Evolutionary conservation across 1,140 invertebrate species (phyloP), one percentile per base, ranked within the genome.

Genomic region (Drosophila nannoptera): DNA sequence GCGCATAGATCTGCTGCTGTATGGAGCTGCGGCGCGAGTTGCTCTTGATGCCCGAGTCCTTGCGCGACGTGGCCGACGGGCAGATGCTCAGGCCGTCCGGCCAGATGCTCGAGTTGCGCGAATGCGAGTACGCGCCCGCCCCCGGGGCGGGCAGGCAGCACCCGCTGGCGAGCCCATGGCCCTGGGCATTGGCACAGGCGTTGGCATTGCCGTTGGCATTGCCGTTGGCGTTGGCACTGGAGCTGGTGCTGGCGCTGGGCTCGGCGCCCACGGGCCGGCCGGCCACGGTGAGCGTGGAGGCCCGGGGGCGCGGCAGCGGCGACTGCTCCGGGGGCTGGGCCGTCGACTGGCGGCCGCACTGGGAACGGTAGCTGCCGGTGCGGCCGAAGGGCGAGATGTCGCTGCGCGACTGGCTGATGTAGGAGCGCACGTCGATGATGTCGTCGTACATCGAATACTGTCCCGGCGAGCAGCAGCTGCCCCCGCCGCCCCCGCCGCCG

Each of bases 1-100:
- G 58, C 0, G 80, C 77, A 66, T 81, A 88, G 88, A 95, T 94
- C 92, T 96, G 95, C 73, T 94, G 94, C 76, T 96, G 95, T 83
- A 96, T 95, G 82, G 95, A 96, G 71, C 95, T 96, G 61, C 95
- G 90, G 1, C 95, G 91, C 73, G 95, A 96, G 46, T 94, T 96
- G 84, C 95, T 96, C 66, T 94, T 92, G 62, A 96, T 96, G 4
- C 95, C 95, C 0, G 95, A 96, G 90, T 97, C 95, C 90, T 97
- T 97, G 61, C 95, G 92, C 73, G 95, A 96, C 75, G 95, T 95
- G 42, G 95, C 92, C 7, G 94, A 95, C 2, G 93, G 92, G 69
- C 94, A 93, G 49, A 94, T 91, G 89, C 94, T 94, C 56, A 94
- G 89, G 68, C 92, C 90, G 83, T 95, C 94, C 52, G 94, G 78